These are phyloP conservation scores for human (Homo sapiens) DNA, from an alignment of 2,113 vertebrate genomes.

Conservation along the genomic window DNA sequence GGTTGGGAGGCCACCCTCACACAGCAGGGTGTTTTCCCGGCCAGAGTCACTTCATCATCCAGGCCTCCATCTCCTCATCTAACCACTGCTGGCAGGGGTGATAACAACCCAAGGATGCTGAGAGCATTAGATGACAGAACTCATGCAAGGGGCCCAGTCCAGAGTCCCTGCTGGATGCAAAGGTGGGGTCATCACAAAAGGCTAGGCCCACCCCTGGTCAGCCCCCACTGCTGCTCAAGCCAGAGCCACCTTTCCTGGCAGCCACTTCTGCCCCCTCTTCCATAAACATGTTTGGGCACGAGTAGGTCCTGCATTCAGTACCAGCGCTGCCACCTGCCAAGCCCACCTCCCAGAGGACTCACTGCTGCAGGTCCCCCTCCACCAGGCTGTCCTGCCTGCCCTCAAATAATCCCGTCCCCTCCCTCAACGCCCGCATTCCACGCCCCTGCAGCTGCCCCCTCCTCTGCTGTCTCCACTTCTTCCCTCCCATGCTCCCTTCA, in stretches of 20 bases:
- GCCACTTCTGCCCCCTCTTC: not conserved
- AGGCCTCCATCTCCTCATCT: not conserved
- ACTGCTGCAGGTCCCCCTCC: not conserved
- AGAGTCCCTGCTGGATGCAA: not conserved
- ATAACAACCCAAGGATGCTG: not conserved
- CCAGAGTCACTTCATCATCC: not conserved
- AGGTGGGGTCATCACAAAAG: not conserved
- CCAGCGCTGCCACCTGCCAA: not conserved
- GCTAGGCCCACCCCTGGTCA: not conserved
- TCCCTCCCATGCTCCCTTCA: not conserved
- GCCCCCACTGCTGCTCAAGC: not conserved
- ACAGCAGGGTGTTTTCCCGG: not conserved
- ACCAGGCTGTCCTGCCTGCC: not conserved
- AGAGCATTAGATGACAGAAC: not conserved
- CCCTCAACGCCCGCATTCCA: not conserved
- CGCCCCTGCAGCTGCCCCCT: not conserved
- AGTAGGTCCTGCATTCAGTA: not conserved
- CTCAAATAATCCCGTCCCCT: not conserved
- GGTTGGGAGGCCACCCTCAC: not conserved
- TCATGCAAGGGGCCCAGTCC: fast-evolving
- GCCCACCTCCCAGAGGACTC: not conserved
- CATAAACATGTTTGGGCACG: too few species aligned
- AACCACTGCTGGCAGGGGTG: not conserved
- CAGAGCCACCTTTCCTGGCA: not conserved
- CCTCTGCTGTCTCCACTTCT: too few species aligned